Conservation (phyloP, 1,140 invertebrate genomes). For the Marisa cornuarietis region DNA sequence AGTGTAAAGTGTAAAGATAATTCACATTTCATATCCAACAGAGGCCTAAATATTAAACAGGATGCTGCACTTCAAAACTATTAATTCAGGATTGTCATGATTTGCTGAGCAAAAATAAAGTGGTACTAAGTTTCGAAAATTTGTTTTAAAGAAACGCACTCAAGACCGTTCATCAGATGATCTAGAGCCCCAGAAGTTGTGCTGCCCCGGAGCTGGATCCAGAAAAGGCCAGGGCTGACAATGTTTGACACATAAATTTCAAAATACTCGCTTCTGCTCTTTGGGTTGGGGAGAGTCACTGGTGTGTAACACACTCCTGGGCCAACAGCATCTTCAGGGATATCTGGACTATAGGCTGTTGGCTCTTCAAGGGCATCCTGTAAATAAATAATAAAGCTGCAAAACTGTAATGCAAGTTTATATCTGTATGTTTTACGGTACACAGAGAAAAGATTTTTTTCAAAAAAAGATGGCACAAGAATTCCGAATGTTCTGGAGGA, state of each 20-base stretch:
- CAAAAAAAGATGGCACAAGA: background rate
- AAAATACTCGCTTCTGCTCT: slow-evolving; percentile 31
- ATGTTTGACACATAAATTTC: slow-evolving; percentile 58
- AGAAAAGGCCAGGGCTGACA: slow-evolving; percentile 50
- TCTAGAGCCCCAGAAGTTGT: slow-evolving; percentile 51
- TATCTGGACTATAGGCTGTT: background rate
- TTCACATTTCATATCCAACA: no score
- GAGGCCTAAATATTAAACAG: no score
- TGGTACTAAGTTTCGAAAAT: no score
- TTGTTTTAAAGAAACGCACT: slow-evolving; percentile 41
- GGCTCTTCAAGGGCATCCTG: background rate
- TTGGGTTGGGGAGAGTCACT: slow-evolving; percentile 31
- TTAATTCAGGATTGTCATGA: no score
- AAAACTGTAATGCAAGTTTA: no score
- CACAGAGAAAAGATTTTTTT: background rate
- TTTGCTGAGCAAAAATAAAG: no score
- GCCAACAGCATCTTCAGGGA: slow-evolving; percentile 47
- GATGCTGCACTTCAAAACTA: no score
- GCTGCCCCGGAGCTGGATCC: slow-evolving; percentile 49
- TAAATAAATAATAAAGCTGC: no score
- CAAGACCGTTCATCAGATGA: slow-evolving; percentile 57
- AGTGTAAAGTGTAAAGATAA: no score
- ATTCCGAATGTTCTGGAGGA: no score
- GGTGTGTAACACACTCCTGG: slow-evolving; percentile 45
- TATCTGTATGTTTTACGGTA: background rate